Conservation (phyloP, 2,888 invertebrate species). For the Matsumyia berberina region DNA sequence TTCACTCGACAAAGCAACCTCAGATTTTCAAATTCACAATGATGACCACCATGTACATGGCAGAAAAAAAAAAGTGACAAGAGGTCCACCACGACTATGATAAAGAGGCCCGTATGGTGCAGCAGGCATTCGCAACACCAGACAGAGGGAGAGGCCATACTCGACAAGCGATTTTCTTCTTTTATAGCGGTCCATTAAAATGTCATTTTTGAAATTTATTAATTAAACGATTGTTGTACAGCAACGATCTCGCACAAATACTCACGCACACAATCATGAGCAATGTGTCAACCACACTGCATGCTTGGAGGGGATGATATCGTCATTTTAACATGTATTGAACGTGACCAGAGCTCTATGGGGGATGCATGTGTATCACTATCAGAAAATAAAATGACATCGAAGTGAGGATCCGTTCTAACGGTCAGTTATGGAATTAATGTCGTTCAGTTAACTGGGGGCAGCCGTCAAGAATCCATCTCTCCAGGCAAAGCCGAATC, state of each 20-base stretch:
- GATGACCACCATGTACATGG: constrained; percentile 57
- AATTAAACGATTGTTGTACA: constrained; percentile 66
- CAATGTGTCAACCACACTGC: constrained; percentile 39
- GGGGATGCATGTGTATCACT: constrained; percentile 62
- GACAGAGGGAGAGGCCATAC: constrained; percentile 29
- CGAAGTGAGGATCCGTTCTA: constrained; percentile 82
- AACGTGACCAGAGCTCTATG: constrained; percentile 50
- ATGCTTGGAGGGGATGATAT: constrained; percentile 66
- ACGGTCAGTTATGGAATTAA: constrained; percentile 83
- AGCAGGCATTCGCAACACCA: constrained; percentile 37
- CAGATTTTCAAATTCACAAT: constrained; percentile 57
- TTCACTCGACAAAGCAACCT: constrained; percentile 36
- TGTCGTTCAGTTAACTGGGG: constrained; percentile 81
- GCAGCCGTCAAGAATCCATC: constrained; percentile 59
- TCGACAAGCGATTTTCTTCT: constrained; percentile 43
- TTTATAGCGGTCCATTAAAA: constrained; percentile 69
- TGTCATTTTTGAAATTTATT: constrained; percentile 70
- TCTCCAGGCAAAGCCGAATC: constrained; percentile 9
- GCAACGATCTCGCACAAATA: constrained; percentile 22
- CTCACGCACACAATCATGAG: constrained; percentile 34
- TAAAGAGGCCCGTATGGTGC: constrained; percentile 53
- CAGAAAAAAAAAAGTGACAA: constrained; percentile 34
- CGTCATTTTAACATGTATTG: constrained; percentile 35
- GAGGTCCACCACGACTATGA: constrained; percentile 42
- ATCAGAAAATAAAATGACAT: constrained; percentile 83